Conservation (phyloP, 1,140 invertebrate genomes). For the Pygmarrhopalites habei region DNA sequence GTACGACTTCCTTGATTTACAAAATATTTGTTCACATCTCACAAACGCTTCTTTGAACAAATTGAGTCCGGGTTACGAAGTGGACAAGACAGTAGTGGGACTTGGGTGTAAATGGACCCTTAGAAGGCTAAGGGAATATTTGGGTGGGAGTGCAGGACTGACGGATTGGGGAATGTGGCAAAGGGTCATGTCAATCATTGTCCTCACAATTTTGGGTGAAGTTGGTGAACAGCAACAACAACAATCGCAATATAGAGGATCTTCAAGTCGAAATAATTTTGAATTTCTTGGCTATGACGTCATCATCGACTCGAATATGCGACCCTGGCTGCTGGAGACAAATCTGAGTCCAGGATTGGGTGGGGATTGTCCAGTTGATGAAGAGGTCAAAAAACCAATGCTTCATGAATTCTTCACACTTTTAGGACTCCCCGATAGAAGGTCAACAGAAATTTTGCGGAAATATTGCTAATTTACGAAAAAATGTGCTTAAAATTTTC, state of each 20-base stretch:
- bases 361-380: slow-evolving; percentile 71
- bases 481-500: neutral
- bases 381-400: slow-evolving; percentile 71
- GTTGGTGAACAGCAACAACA: neutral
- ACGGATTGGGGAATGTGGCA: slow-evolving; percentile 72
- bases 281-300: slow-evolving; percentile 90
- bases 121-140: slow-evolving; percentile 67
- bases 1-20: slow-evolving; percentile 70
- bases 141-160: slow-evolving; percentile 57
- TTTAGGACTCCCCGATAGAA: slow-evolving; percentile 58
- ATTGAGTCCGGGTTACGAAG: slow-evolving; percentile 64
- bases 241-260: too few species aligned
- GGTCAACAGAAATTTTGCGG: neutral
- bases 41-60: slow-evolving; percentile 83
- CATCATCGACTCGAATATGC: slow-evolving; percentile 71
- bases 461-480: neutral
- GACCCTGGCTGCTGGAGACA: slow-evolving; percentile 84
- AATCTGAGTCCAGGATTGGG: slow-evolving; percentile 75
- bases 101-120: slow-evolving; percentile 71
- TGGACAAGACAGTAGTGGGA: slow-evolving; percentile 71
- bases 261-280: slow-evolving; percentile 63
- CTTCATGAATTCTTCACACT: slow-evolving; percentile 76
- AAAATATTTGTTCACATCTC: slow-evolving; percentile 79
- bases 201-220: slow-evolving; percentile 54
- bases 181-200: slow-evolving; percentile 61